These are phyloP conservation scores for Myzus persicae DNA, from an alignment of 1,140 invertebrate species.

Conservation along the genomic window DNA sequence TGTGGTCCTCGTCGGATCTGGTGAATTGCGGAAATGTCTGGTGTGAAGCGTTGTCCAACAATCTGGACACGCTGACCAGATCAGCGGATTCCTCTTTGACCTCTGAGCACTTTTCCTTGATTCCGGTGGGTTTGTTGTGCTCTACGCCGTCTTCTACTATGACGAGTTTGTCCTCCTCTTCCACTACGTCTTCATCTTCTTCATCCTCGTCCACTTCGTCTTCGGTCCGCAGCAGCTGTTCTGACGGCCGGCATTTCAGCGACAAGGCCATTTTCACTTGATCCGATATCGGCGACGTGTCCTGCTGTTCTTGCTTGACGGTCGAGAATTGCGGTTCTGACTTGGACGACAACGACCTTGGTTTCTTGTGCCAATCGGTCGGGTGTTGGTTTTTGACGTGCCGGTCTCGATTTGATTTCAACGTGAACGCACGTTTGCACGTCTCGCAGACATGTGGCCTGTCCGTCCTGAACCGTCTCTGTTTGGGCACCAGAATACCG, in stretches of 20 bases:
- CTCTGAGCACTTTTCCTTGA: conserved; percentile 75
- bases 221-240: conserved; percentile 58
- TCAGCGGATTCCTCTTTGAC: conserved; percentile 72
- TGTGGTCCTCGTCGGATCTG: conserved; percentile 63
- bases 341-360: conserved; percentile 63
- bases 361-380: conserved; percentile 82
- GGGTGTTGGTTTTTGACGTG: conserved; percentile 94
- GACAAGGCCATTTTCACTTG: conserved; percentile 82
- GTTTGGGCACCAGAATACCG: conserved; percentile 86
- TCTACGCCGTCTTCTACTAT: conserved; percentile 65
- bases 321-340: conserved; percentile 23
- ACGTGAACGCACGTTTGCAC: conserved; percentile 86
- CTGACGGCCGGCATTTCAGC: conserved; percentile 73
- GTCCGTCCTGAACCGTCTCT: conserved; percentile 88
- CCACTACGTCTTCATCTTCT: conserved; percentile 60
- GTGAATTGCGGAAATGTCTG: conserved; percentile 73
- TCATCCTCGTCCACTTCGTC: conserved; percentile 57
- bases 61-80: conserved; percentile 78
- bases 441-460: conserved; percentile 88
- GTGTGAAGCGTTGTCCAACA: conserved; percentile 80
- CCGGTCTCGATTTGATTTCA: conserved; percentile 91
- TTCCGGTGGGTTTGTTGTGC: conserved; percentile 67
- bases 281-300: conserved; percentile 68
- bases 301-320: conserved; percentile 26
- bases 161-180: conserved; percentile 66